These are phyloP conservation scores for Diceros bicornis DNA, from an alignment of 2,797 vertebrate genomes.

Conservation along the genomic window DNA sequence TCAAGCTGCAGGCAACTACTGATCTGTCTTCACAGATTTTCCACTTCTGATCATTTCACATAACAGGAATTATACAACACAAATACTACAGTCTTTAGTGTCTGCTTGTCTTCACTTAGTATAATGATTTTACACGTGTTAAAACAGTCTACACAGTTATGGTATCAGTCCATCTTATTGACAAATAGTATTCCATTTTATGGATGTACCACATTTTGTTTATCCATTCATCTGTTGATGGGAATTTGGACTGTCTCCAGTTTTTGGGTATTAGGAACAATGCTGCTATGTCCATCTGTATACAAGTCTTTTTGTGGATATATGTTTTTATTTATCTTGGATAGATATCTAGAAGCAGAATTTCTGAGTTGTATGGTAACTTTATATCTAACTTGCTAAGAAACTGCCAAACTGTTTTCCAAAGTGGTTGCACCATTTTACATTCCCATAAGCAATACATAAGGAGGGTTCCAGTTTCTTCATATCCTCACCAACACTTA, in stretches of 20 bases:
- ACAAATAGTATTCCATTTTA: not conserved
- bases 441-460: not conserved
- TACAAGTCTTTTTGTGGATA: not conserved
- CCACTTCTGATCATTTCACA: not conserved
- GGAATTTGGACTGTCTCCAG: not conserved
- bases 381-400: slow-evolving; percentile 18
- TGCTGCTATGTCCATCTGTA: not conserved
- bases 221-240: not conserved
- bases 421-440: not conserved
- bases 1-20: not conserved
- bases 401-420: not conserved
- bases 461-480: not conserved
- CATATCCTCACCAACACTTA: not conserved
- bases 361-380: not conserved
- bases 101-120: not conserved
- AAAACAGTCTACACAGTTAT: not conserved
- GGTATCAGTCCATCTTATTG: not conserved
- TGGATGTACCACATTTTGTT: not conserved
- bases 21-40: not conserved
- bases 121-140: not conserved
- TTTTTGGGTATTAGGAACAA: not conserved
- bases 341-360: not conserved
- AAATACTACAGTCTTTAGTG: not conserved
- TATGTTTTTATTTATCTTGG: not conserved
- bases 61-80: not conserved